Evolutionary conservation across 2,888 invertebrate genomes (phyloP), one percentile per base, ranked within the genome.

Genomic region (Polymixis flavicincta): DNA sequence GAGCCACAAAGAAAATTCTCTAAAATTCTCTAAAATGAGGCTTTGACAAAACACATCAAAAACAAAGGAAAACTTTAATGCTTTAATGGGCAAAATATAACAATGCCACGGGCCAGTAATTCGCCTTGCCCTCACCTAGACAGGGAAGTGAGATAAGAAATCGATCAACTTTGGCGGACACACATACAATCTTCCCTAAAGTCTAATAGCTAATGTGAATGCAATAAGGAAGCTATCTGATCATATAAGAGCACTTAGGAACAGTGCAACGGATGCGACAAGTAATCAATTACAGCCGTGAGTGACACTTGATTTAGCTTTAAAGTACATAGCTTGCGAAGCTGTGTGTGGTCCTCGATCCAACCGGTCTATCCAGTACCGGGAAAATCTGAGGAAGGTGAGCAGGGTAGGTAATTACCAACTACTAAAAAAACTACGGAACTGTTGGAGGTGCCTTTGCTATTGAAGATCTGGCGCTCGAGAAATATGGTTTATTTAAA

Each of bases 221-320:
- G 80, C 80, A 80, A 71, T 80, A 80, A 80, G 80, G 76, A 80
- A 80, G n/a, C 71, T 55, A 17, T 61, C 6, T 19, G 61, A 61
- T 64, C 68, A 65, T 3, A 25, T 54, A n/a, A 48, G 52, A 63
- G 54, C 78, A 79, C 79, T 75, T 75, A 60, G 32, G 50, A 61
- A 78, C 28, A 9, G 59, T 32, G 19, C n/a, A 37, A 60, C 73
- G 57, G 77, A 70, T 77, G 77, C 69, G 42, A 61, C 60, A 28
- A 70, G 78, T 75, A 63, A 82, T 82, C 82, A 82, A 82, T 82
- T 71, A 82, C 61, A n/a, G 54, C 64, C 55, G 72, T 78, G 67
- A 68, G 13, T 61, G 82, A 79, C 79, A 70, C 71, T 79, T 65
- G 54, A 72, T 42, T 64, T 77, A 45, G 57, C 71, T 74, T 69